phyloP scores from a whole-genome alignment of 2,797 vertebrate genomes.

The Halcyon leucocephala region DNA sequence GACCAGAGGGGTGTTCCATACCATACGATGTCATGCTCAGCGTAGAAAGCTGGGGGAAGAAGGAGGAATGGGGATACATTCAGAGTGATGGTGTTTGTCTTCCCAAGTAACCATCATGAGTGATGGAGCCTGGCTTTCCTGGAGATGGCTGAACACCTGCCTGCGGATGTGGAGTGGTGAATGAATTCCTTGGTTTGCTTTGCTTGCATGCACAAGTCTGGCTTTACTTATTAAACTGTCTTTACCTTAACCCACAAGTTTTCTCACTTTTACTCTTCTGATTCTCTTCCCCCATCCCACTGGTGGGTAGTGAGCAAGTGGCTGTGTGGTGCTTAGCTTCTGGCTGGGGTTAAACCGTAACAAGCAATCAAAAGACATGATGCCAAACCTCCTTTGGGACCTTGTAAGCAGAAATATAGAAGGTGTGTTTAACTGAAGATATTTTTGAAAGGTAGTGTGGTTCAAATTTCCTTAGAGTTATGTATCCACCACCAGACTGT shows the following conservation, averaged over 20 bases:
- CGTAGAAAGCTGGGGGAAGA: background rate
- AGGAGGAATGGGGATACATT: background rate
- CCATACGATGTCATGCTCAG: too few species aligned
- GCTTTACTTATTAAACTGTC: background rate
- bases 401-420: background rate
- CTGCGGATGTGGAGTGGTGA: background rate
- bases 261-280: background rate
- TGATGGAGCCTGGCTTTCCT: background rate
- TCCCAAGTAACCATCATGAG: accelerated
- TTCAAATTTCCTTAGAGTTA: background rate
- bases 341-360: background rate
- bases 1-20: too few species aligned
- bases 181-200: background rate
- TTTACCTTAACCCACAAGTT: background rate
- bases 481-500: background rate
- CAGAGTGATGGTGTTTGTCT: background rate
- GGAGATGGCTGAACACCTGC: background rate
- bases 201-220: accelerated
- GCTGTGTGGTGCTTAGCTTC: background rate
- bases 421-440: accelerated
- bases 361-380: background rate
- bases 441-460: background rate
- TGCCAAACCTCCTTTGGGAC: background rate
- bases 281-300: background rate
- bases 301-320: background rate